Evolutionary conservation across 2,888 invertebrate genomes (phyloP).

Genomic region (Nephrotoma guestfalica): DNA sequence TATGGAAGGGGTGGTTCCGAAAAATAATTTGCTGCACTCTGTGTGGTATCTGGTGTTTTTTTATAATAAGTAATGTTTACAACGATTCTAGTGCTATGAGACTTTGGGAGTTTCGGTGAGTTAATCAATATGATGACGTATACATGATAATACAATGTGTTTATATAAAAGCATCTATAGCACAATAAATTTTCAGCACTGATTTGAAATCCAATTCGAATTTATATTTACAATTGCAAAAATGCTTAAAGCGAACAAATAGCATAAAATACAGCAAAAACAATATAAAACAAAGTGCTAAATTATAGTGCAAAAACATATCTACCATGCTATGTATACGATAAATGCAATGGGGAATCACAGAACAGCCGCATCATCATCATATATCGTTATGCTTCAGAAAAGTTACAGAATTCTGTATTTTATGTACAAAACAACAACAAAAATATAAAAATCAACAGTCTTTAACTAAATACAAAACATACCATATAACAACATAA

Average conservation of each 20-base stretch:
- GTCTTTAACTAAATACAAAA: background rate
- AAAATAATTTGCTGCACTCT: too few species aligned
- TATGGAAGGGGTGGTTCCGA: too few species aligned
- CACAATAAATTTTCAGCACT: background rate
- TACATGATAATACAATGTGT: background rate
- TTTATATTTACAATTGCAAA: background rate
- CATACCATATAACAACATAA: background rate
- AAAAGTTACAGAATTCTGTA: background rate
- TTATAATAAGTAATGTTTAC: too few species aligned
- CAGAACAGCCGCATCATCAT: background rate
- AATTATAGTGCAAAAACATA: background rate
- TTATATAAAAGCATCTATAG: background rate
- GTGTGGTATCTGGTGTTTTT: too few species aligned
- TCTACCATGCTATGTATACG: background rate
- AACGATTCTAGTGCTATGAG: background rate
- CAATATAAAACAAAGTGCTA: background rate
- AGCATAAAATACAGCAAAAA: background rate
- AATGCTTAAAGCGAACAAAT: background rate
- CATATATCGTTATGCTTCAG: background rate
- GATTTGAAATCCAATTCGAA: background rate
- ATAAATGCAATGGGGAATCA: background rate
- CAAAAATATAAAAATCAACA: background rate
- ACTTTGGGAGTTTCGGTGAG: background rate
- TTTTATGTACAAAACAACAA: background rate
- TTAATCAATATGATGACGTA: background rate